A percentile compares a stretch with the other conserved stretches of the same genome.
These are phyloP conservation scores for Pampus argenteus DNA, from an alignment of 2,797 vertebrate species.

Conservation along the genomic window DNA sequence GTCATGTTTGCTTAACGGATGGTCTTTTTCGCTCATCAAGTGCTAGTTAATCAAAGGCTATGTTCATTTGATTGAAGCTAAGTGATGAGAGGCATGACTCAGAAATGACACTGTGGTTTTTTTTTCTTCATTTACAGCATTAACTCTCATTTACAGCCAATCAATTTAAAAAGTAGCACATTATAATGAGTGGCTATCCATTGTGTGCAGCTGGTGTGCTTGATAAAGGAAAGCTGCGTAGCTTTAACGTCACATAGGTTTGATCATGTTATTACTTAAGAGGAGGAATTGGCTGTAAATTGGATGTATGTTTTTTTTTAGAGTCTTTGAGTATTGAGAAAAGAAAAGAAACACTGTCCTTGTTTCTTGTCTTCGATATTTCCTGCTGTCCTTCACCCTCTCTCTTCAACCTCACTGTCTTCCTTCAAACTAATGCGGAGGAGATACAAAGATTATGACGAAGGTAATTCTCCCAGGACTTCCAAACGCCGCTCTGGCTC, in stretches of 20 bases:
- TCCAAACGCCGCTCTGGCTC: conserved; percentile 22
- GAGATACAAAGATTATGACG: conserved; percentile 17
- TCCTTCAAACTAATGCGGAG: conserved; percentile 4
- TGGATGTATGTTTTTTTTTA: neutral
- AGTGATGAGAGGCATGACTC: neutral
- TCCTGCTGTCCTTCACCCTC: conserved; percentile 6
- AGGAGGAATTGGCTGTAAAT: neutral
- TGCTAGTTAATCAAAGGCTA: neutral
- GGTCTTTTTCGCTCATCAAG: neutral
- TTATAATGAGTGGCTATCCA: neutral
- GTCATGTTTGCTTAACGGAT: conserved; percentile 65
- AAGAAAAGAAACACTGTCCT: neutral
- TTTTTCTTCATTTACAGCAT: conserved; percentile 33
- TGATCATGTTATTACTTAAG: neutral
- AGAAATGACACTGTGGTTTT: conserved; percentile 14
- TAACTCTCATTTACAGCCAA: conserved; percentile 2
- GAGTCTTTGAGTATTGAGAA: neutral
- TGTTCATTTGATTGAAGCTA: conserved; percentile 15
- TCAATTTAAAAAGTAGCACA: neutral
- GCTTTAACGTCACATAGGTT: neutral
- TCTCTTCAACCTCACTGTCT: conserved; percentile 16
- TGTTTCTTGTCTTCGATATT: conserved; percentile 11
- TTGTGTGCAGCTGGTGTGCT: neutral
- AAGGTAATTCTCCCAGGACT: conserved; percentile 27
- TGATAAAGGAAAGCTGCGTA: neutral